Conservation (phyloP, 2,888 invertebrate genomes). For the Tenthredo livida region DNA sequence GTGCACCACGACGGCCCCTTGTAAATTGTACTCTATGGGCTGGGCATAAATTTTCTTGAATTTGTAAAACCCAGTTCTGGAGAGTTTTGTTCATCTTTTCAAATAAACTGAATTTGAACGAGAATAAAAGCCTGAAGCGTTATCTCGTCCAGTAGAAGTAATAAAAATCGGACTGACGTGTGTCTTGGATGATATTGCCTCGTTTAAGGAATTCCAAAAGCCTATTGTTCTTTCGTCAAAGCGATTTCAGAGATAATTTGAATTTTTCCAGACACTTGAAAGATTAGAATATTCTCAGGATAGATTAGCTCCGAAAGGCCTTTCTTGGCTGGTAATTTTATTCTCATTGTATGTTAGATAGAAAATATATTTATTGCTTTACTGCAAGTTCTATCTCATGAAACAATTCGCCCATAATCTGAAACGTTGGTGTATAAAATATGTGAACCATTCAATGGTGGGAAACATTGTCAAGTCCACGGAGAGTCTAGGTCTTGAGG, state of each 20-base stretch:
- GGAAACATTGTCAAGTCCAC: background rate
- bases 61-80: background rate
- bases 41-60: slow-evolving; percentile 15
- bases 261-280: background rate
- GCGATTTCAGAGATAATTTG: background rate
- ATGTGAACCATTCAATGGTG: background rate
- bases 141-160: background rate
- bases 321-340: background rate
- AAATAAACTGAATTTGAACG: background rate
- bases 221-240: background rate
- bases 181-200: background rate
- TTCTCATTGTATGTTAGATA: background rate
- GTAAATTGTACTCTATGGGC: slow-evolving; percentile 15
- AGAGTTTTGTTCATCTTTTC: background rate
- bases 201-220: background rate
- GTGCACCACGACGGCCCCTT: background rate
- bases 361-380: background rate
- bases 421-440: background rate
- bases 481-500: background rate
- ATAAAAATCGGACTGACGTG: background rate
- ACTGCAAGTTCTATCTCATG: background rate
- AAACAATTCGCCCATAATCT: background rate
- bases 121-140: background rate
- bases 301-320: background rate
- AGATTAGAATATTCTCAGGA: background rate